Percentiles rank a stretch among this genome's conserved stretches.
Evolutionary conservation across 2,113 vertebrate genomes (phyloP).

Genomic region (Muntiacus reevesi): DNA sequence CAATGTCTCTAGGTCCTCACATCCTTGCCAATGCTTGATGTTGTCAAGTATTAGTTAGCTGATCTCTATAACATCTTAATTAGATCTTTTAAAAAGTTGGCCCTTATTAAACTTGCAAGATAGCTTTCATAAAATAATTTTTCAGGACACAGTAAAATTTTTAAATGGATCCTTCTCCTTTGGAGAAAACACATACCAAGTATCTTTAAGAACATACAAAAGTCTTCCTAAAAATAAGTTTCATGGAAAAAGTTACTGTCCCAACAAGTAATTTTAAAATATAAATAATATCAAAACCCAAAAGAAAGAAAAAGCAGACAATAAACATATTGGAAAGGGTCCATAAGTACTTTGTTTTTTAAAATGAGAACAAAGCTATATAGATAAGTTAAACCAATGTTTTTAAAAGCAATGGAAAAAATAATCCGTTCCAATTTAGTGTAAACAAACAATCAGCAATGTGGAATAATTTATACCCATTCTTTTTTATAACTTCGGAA

Average conservation of each 20-base stretch:
- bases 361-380: background rate
- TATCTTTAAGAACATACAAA: slow-evolving; percentile 3
- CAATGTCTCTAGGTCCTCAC: background rate
- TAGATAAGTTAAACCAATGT: background rate
- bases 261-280: slow-evolving; percentile 17
- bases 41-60: background rate
- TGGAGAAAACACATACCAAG: background rate
- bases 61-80: background rate
- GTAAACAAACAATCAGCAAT: background rate
- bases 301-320: background rate
- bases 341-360: background rate
- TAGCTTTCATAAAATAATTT: background rate
- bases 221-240: slow-evolving; percentile 20
- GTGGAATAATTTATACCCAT: background rate
- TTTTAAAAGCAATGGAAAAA: background rate
- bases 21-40: background rate
- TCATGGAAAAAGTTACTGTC: background rate
- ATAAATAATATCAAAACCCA: background rate
- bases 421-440: background rate
- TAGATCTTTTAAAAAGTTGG: background rate
- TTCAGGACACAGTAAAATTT: background rate
- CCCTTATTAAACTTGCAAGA: background rate
- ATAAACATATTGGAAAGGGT: background rate
- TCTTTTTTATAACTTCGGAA: background rate
- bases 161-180: background rate